These are phyloP conservation scores for Glyphotaelius pellucidus DNA, from an alignment of 2,888 invertebrate species.

Conservation along the genomic window DNA sequence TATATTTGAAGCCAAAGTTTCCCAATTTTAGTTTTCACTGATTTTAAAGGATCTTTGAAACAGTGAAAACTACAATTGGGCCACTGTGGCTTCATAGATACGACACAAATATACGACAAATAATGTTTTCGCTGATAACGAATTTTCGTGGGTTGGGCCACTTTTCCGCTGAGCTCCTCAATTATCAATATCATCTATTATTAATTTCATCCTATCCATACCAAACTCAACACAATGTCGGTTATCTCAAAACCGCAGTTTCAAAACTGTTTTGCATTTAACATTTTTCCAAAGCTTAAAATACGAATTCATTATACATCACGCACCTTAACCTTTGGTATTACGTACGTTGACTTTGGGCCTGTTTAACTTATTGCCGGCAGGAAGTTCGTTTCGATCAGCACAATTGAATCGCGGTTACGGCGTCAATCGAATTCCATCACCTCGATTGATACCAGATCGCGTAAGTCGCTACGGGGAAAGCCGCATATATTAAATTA, in stretches of 20 bases:
- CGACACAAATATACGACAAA: too few species aligned
- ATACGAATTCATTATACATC: not conserved
- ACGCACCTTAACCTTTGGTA: not conserved
- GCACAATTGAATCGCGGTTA: not conserved
- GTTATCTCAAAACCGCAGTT: not conserved
- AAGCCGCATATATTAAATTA: conserved; percentile 2
- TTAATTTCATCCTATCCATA: too few species aligned
- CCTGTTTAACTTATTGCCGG: not conserved
- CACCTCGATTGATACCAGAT: not conserved
- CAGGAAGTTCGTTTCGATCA: not conserved
- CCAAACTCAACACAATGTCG: not conserved
- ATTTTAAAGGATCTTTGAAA: too few species aligned
- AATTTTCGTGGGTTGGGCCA: too few species aligned
- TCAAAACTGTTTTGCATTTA: not conserved
- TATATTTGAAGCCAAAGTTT: too few species aligned
- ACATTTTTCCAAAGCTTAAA: not conserved
- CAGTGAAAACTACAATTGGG: too few species aligned
- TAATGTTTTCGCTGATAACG: too few species aligned
- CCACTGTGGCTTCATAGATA: too few species aligned
- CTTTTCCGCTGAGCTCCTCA: too few species aligned
- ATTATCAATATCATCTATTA: too few species aligned
- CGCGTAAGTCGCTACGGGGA: not conserved
- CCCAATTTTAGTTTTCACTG: too few species aligned
- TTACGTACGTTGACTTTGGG: not conserved
- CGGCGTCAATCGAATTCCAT: not conserved